Conservation (phyloP, 2,888 invertebrate species). For the Trachelus troglodyta region DNA sequence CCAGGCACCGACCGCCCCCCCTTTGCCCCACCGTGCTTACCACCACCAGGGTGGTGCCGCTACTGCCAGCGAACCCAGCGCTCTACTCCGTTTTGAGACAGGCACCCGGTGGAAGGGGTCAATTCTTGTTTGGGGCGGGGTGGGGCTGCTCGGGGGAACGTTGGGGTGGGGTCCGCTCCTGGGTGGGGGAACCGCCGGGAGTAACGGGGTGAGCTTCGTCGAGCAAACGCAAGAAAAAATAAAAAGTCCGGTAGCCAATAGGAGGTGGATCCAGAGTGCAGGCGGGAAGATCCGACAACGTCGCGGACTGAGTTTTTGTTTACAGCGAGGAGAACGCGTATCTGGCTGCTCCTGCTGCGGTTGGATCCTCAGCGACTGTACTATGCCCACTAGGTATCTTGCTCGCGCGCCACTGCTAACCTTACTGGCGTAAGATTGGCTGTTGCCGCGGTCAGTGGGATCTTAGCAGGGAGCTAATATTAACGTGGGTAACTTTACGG, state of each 20-base stretch:
- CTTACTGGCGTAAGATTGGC: too few species aligned
- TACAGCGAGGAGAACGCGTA: slow-evolving; percentile 43
- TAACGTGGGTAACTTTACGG: too few species aligned
- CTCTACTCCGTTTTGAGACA: slow-evolving; percentile 41
- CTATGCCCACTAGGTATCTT: too few species aligned
- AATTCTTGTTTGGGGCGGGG: background rate
- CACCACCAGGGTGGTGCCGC: background rate
- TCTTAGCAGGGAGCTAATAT: too few species aligned
- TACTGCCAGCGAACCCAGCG: slow-evolving; percentile 4
- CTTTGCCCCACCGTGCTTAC: background rate
- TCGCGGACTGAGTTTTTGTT: slow-evolving; percentile 61
- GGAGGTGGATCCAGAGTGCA: slow-evolving; percentile 39
- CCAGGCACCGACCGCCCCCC: slow-evolving; percentile 1
- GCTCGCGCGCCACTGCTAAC: too few species aligned
- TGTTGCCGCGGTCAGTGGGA: too few species aligned
- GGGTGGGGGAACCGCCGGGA: slow-evolving; percentile 22
- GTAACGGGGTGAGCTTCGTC: too few species aligned
- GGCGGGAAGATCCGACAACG: slow-evolving; percentile 63
- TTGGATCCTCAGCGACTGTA: too few species aligned
- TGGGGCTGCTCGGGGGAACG: background rate
- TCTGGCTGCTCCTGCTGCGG: background rate
- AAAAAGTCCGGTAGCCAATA: slow-evolving; percentile 57
- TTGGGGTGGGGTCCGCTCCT: slow-evolving; percentile 9
- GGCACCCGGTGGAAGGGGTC: slow-evolving; percentile 40
- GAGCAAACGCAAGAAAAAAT: slow-evolving; percentile 37